Evolutionary conservation across 2,888 invertebrate genomes (phyloP).

Genomic region (Sarcophaga caerulescens): DNA sequence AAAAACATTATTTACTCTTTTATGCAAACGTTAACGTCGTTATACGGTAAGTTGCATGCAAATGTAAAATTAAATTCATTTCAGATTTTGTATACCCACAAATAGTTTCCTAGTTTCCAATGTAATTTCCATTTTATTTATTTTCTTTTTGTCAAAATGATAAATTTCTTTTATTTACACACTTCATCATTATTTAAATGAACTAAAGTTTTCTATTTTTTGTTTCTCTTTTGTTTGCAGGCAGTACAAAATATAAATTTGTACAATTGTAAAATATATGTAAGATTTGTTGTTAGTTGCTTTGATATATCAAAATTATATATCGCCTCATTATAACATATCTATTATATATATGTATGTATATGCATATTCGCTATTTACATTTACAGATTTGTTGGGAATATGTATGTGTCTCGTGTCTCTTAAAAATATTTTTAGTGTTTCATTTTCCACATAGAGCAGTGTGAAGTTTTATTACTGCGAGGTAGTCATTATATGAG

Average conservation of each 20-base stretch:
- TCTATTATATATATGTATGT: too few species aligned
- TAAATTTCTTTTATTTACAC: background rate
- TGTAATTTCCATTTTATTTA: background rate
- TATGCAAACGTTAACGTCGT: background rate
- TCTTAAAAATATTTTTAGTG: background rate
- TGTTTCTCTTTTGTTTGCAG: background rate
- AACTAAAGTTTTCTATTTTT: background rate
- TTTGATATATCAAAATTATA: background rate
- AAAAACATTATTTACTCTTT: background rate
- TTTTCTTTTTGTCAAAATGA: background rate
- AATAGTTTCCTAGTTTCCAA: too few species aligned
- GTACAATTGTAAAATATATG: background rate
- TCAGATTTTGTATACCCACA: too few species aligned
- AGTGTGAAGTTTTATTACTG: constrained; percentile 76
- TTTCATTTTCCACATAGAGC: constrained; percentile 72
- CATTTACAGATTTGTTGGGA: background rate
- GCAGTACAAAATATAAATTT: background rate
- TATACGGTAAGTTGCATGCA: too few species aligned
- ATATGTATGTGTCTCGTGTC: background rate
- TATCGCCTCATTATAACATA: too few species aligned
- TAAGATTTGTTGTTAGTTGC: background rate
- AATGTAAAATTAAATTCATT: too few species aligned
- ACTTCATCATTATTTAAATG: background rate
- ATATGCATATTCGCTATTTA: background rate
- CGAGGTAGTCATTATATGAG: constrained; percentile 79